Percentiles rank a stretch among this genome's conserved stretches.
Evolutionary conservation across 2,888 invertebrate species (phyloP).

Genomic region (Calliscelio sp.): DNA sequence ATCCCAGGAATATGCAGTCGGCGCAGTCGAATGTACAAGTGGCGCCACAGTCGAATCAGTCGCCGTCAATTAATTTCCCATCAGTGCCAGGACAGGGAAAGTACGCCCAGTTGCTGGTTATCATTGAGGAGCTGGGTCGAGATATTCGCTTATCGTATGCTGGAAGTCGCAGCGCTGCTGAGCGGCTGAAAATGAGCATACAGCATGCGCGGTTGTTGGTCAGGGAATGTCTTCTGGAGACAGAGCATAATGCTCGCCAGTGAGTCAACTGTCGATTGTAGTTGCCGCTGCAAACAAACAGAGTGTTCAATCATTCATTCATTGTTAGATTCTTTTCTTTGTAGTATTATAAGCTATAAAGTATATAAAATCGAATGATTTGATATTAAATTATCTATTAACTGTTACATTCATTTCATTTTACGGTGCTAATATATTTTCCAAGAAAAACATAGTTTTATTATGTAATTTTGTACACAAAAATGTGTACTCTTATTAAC

Average conservation of each 20-base stretch:
- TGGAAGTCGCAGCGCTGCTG: conserved; percentile 85
- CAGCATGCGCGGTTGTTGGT: conserved; percentile 85
- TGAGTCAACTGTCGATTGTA: conserved; percentile 80
- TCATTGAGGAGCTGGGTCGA: conserved; percentile 86
- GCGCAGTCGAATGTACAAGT: conserved; percentile 81
- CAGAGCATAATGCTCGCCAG: conserved; percentile 85
- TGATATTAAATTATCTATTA: no score
- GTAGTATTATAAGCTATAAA: no score
- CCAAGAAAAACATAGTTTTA: no score
- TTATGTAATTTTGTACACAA: no score
- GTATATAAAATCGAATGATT: no score
- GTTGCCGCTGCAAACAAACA: conserved; percentile 46
- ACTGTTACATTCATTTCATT: no score
- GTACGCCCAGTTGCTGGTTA: conserved; percentile 84
- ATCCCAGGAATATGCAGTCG: conserved; percentile 84
- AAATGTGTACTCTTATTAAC: no score
- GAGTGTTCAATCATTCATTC: no score
- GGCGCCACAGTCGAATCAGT: conserved; percentile 84
- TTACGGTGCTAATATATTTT: no score
- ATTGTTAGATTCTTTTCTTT: no score
- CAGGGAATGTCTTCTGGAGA: conserved; percentile 84
- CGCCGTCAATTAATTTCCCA: conserved; percentile 84
- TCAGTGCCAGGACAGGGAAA: conserved; percentile 85
- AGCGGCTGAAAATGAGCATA: conserved; percentile 85
- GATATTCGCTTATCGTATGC: conserved; percentile 85